Conservation (phyloP, 1,140 invertebrate species). For the Paralvinella palmiformis region DNA sequence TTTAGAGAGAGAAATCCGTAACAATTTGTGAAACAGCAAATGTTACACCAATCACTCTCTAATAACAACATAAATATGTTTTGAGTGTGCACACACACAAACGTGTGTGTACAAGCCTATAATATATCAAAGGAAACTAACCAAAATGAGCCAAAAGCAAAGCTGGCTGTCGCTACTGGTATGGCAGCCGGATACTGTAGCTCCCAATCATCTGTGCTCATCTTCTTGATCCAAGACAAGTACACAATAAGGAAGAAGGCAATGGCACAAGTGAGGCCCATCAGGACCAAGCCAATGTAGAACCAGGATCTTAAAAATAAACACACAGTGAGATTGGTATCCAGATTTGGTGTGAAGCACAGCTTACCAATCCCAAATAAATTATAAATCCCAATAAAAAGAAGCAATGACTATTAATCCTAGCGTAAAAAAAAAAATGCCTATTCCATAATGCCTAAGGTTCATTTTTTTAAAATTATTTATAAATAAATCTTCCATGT, state of each 20-base stretch:
- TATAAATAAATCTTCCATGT: too few species aligned
- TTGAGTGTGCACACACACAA: not conserved
- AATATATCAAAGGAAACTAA: slow-evolving; percentile 24
- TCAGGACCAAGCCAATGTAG: slow-evolving; percentile 34
- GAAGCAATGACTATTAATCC: too few species aligned
- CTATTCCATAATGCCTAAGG: too few species aligned
- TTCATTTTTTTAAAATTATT: too few species aligned
- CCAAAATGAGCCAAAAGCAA: slow-evolving; percentile 40
- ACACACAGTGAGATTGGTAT: too few species aligned
- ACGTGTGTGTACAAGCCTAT: not conserved
- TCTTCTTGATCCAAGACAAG: slow-evolving; percentile 40
- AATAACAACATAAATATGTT: not conserved
- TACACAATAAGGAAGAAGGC: slow-evolving; percentile 41
- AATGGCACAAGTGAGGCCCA: slow-evolving; percentile 36
- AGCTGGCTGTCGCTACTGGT: slow-evolving; percentile 42
- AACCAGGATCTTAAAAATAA: slow-evolving; percentile 35
- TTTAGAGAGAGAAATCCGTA: not conserved
- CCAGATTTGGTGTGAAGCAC: too few species aligned
- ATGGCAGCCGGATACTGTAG: slow-evolving; percentile 38
- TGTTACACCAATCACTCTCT: not conserved
- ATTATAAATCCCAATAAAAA: too few species aligned
- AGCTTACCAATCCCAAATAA: too few species aligned
- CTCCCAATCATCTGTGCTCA: slow-evolving; percentile 46
- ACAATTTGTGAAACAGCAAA: not conserved
- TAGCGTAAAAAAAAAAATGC: too few species aligned